Base-by-base conservation (phyloP, 2,797 vertebrate species). In the Sparus aurata region DNA sequence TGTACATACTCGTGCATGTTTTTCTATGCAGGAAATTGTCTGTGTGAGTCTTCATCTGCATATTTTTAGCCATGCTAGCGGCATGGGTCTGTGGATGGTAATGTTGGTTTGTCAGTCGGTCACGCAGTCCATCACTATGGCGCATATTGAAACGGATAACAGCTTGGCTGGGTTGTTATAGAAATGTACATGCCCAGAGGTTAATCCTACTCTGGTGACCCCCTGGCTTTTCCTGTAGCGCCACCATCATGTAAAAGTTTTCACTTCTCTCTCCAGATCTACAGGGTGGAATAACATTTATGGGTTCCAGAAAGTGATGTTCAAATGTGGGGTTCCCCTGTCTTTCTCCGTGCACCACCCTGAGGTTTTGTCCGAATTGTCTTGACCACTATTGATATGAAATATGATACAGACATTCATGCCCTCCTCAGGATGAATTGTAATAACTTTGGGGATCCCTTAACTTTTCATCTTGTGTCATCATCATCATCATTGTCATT, bases 11-110 rank as follows among this genome's bases (percentile, higher is more conserved):
- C 11, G 3, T 16, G 23, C 12, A 38, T 49, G 70, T 55, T 76
- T 80, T 55, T 27, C 45, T 45, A 12, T 46, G 49, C 45, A 49
- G 61, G 25, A 12, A 20, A 64, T 45, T 52, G 27, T 49, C 43
- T 46, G 8, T 60, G 30, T 68, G 10, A 61, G 34, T 70, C 20
- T 69, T 46, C 11, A 68, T 55, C 50, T 25, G 17, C 8, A 50
- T 57, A 52, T 50, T 58, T 60, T 67, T 67, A 57, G 62, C 13
- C 69, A 6, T 13, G 16, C 10, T 38, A n/a, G 45, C 9, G 2
- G 11, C 52, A 53, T 53, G 22, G n/a, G 50, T 22, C 11, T n/a
- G 3, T 1, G 52, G 22, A 5, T 45, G 43, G 43, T 13, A 13
- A 15, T 45, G 43, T 13, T 45, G 11, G 43, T 45, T 45, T 45